Conservation (phyloP, 2,888 invertebrate genomes). For the Crematogaster levior region DNA sequence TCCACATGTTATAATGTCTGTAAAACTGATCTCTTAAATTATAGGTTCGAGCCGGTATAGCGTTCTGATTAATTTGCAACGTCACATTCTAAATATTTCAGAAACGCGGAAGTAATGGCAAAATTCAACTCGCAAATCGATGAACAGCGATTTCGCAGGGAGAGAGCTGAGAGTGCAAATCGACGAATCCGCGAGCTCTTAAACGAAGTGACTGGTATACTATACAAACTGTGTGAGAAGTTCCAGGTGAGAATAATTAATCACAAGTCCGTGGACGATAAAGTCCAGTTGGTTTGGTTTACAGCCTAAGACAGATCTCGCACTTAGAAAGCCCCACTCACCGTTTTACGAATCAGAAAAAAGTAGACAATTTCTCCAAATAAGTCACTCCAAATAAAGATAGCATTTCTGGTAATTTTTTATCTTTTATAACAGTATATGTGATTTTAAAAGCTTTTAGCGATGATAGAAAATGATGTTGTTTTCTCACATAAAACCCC, state of each 20-base stretch:
- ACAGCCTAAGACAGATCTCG: neutral
- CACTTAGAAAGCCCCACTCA: neutral
- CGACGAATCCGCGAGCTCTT: conserved; percentile 74
- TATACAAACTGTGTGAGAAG: conserved; percentile 78
- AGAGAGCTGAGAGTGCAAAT: conserved; percentile 83
- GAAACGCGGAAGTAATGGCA: conserved; percentile 91
- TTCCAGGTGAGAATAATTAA: conserved; percentile 74
- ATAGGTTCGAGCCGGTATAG: neutral
- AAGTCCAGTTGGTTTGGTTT: neutral
- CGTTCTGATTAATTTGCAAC: neutral
- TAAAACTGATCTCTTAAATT: neutral
- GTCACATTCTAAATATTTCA: conserved; percentile 78
- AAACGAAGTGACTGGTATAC: conserved; percentile 66
- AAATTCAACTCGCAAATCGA: conserved; percentile 88
- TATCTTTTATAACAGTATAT: neutral
- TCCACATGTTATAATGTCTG: neutral
- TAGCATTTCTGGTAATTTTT: neutral
- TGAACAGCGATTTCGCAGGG: conserved; percentile 85
- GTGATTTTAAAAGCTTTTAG: neutral
- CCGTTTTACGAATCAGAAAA: neutral
- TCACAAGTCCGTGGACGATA: conserved; percentile 10
- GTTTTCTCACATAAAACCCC: neutral
- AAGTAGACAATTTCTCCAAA: neutral
- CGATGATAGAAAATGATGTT: neutral
- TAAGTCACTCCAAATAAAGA: neutral